Conservation (phyloP, 2,797 vertebrate species). For the Sebastes minor region DNA sequence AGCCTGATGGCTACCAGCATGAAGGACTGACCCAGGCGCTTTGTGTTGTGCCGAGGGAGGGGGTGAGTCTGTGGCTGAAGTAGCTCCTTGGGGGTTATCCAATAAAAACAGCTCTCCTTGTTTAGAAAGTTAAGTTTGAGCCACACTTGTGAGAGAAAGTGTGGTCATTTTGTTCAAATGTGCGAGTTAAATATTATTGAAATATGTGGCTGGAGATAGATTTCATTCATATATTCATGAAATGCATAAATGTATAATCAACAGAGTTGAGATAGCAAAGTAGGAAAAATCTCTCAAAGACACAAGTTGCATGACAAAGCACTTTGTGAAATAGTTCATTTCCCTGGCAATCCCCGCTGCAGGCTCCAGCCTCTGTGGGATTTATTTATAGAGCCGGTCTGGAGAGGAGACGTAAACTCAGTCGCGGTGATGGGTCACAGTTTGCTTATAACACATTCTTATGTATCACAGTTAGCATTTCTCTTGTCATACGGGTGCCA, state of each 20-base stretch:
- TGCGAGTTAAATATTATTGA: neutral
- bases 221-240: constrained; percentile 47
- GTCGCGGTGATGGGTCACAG: constrained; percentile 35
- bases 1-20: too few relatives aligned
- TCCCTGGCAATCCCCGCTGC: constrained; percentile 43
- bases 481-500: neutral
- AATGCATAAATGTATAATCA: constrained; percentile 15
- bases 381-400: constrained; percentile 76
- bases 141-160: neutral
- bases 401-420: constrained; percentile 54
- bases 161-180: neutral
- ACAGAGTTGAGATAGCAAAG: constrained; percentile 18
- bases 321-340: constrained; percentile 69
- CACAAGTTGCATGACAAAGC: constrained; percentile 75
- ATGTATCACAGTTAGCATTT: constrained; percentile 10
- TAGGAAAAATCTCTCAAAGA: constrained; percentile 30
- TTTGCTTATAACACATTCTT: constrained; percentile 44
- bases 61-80: too few relatives aligned
- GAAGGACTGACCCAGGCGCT: too few relatives aligned
- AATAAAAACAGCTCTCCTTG: neutral
- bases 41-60: too few relatives aligned
- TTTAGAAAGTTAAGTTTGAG: neutral
- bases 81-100: too few relatives aligned
- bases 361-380: constrained; percentile 52
- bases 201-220: constrained; percentile 23